Conservation (phyloP, 2,113 vertebrate species). For the Rhinogobius similis region DNA sequence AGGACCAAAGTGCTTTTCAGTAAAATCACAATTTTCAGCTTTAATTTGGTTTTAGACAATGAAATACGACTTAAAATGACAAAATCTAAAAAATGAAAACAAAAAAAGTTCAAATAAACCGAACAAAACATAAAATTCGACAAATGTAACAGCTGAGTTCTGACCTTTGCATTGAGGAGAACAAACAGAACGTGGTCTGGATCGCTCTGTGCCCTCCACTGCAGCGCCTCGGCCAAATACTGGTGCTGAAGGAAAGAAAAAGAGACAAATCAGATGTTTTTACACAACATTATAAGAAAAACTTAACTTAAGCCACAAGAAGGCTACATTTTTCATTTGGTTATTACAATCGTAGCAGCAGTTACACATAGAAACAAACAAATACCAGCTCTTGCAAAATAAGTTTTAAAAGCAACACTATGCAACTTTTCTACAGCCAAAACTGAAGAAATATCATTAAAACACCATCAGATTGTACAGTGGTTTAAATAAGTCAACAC, state of each 20-base stretch:
- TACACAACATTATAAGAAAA: slow-evolving; percentile 2
- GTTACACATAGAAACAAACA: background rate
- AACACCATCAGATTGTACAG: background rate
- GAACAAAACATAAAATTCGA: too few relatives aligned
- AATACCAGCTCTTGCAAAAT: background rate
- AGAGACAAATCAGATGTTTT: background rate
- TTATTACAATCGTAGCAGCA: background rate
- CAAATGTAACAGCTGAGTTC: background rate
- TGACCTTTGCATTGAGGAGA: slow-evolving; percentile 94
- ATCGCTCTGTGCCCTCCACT: slow-evolving; percentile 95
- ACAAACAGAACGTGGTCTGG: slow-evolving; percentile 94
- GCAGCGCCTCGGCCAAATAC: slow-evolving; percentile 91
- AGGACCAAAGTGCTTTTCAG: too few relatives aligned
- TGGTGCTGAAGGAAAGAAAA: slow-evolving; percentile 83
- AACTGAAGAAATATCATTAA: background rate
- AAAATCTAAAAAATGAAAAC: too few relatives aligned
- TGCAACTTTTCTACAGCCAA: background rate
- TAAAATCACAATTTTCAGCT: too few relatives aligned
- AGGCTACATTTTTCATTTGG: background rate
- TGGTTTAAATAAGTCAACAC: too few relatives aligned
- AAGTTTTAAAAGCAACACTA: background rate
- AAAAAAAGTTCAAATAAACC: too few relatives aligned
- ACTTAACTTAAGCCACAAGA: too few relatives aligned
- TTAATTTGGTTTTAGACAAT: too few relatives aligned
- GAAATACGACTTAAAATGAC: too few relatives aligned